Evolutionary conservation across 2,797 vertebrate genomes (phyloP), one percentile per base, ranked within the genome.

Genomic region (Microctenopoma steveboyesi): DNA sequence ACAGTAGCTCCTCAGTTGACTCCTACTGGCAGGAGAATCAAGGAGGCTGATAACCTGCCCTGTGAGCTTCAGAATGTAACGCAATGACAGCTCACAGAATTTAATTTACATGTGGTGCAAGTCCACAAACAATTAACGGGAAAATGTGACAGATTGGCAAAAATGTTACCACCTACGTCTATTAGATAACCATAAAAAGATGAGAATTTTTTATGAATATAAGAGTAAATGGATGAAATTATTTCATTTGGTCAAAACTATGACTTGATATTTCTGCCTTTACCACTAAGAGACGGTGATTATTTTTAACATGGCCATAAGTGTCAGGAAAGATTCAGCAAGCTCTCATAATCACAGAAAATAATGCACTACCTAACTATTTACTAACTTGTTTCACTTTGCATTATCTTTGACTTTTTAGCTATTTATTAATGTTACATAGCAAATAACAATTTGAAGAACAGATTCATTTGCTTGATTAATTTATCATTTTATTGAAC

Each of bases 1-100:
- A 89, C 84, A 87, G 83, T 30, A 81, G 82, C 76, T 81, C 79
- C 66, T 84, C 82, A 66, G 78, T 73, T 45, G 84, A 64, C 40
- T 69, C 54, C 48, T 78, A 42, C 25, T 53, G 63, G 59, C 69
- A 71, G 55, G 64, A 62, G 65, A 72, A 69, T 30, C 7, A 15
- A 81, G 62, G 52, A 58, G 45, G 63, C n/a, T 6, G 83, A 82
- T 69, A 82, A 61, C 15, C 13, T 64, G 62, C 64, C 57, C 69
- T 27, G 33, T 15, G 8, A 66, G 40, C 57, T 69, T 75, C 60
- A 63, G 78, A 46, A 15, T 5, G 14, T 22, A n/a, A 15, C 12
- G 39, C 14, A 30, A 13, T 28, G 4, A 22, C 40, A 43, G 42
- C 39, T 11, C 27, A 59, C 2, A 30, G 33, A 46, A 11, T 7